These are phyloP conservation scores for Eufriesea mexicana DNA, from an alignment of 1,140 invertebrate species.

Conservation along the genomic window DNA sequence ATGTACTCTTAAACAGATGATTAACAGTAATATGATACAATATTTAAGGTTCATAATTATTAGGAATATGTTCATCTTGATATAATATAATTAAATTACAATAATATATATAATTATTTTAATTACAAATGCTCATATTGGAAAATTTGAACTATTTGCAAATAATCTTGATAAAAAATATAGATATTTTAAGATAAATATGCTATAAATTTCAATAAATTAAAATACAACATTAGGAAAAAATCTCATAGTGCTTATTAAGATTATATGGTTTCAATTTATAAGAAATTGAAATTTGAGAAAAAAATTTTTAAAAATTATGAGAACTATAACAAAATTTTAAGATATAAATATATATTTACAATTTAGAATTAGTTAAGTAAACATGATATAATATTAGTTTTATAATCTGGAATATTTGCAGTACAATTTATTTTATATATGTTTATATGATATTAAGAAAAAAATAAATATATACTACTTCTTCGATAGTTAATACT, in stretches of 20 bases:
- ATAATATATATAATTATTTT: neutral
- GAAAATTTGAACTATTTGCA: neutral
- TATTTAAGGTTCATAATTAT: neutral
- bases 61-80: neutral
- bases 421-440: neutral
- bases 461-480: neutral
- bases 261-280: no score
- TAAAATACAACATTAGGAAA: neutral
- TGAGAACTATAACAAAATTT: no score
- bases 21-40: neutral
- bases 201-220: no score
- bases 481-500: neutral
- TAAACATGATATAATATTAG: neutral
- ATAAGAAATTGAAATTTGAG: neutral
- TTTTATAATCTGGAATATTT: neutral
- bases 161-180: neutral
- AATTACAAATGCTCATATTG: neutral
- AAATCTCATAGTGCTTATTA: neutral
- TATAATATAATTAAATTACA: conserved; percentile 3
- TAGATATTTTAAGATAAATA: neutral
- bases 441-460: neutral
- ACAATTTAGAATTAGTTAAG: neutral
- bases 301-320: neutral
- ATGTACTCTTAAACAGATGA: neutral
- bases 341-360: neutral